Base-by-base conservation (phyloP, 30 jellyfish, hydroid and myxozoan species). In the Mastigias papua region DNA sequence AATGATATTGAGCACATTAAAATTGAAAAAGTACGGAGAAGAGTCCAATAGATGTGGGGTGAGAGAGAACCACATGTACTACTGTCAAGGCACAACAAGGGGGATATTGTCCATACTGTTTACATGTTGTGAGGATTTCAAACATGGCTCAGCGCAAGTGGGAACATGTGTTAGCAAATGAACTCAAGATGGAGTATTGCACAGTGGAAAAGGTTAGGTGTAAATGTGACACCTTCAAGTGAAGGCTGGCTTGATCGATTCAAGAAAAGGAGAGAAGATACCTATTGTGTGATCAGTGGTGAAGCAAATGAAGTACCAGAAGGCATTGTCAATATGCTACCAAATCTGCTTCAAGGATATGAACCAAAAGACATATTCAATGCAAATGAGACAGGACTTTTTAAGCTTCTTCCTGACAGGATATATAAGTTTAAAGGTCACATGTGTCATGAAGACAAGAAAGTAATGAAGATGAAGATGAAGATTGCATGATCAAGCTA, bases 391-490 rank as follows among this genome's bases (percentile, higher is more conserved):
- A 71, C 64, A 71, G 72, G 83, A 32, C 83, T 35, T 17, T 71
- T 71, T 71, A 32, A 71, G 83, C 71, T 71, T 65, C 83, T 71
- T 71, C 83, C 83, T 71, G 83, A 71, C 64, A 71, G 83, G 83
- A 71, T 73, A 17, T 71, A 71, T 23, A 71, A 27, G 7, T 71
- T 10, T 33, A 54, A 69, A 69, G 80, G 80, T 69, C 46, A 69
- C 50, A 69, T 8, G 7, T 69, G 80, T 69, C 80, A 10, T 28
- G 80, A 30, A 9, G 80, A 66, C 50, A 69, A 34, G 80, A 69
- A 30, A 69, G 34, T n/a, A n/a, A n/a, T n/a, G n/a, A n/a, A n/a
- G n/a, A n/a, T 29, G 37, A 46, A 46, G 26, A 29, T 75, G 46
- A 75, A 42, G 60, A n/a, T n/a, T n/a, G n/a, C n/a, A n/a, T 75